Evolutionary conservation across 2,888 invertebrate genomes (phyloP), one percentile per base, ranked within the genome.

Genomic region (Hypselothyrea guttata): DNA sequence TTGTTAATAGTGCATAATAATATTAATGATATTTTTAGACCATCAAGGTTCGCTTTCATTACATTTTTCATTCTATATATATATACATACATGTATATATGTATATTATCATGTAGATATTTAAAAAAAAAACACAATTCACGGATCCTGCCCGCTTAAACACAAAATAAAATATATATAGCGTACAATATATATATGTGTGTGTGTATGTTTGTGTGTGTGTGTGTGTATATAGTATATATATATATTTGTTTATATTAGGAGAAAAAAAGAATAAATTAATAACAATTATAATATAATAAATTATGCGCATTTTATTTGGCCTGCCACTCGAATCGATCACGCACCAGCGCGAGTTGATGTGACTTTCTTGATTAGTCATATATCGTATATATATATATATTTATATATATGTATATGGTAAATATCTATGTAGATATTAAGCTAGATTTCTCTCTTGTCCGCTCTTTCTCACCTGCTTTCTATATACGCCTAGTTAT

Each of bases 111-210:
- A 60, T 64, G 44, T 62, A 66, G 55, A 58, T 73, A 63, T 63
- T 52, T 33, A 56, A 47, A 75, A 70, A 71, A 75, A 55, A 55
- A 55, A 64, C 61, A 71, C 59, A 66, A 75, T 67, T 51, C 58
- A 69, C 83, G 88, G 88, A 87, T 87, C 88, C 87, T 87, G 88
- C 88, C 88, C 87, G 88, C 72, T 82, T 69, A 75, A 87, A 87
- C 87, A 87, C 82, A 85, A 82, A 77, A 77, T 79, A 81, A 77
- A 76, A 71, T 62, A 38, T 51, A 33, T 66, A 41, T 53, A 47
- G 48, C 51, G 67, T 65, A 53, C 58, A 59, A 40, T 60, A 28
- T 61, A 18, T 56, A 34, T 59, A 13, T 65, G 41, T 55, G 40
- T 62, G 55, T 62, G 15, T 59, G 27, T 52, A 15, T 71, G 16